Evolutionary conservation across 2,888 invertebrate species (phyloP), one percentile per base, ranked within the genome.

Genomic region (Eristalis pertinax): DNA sequence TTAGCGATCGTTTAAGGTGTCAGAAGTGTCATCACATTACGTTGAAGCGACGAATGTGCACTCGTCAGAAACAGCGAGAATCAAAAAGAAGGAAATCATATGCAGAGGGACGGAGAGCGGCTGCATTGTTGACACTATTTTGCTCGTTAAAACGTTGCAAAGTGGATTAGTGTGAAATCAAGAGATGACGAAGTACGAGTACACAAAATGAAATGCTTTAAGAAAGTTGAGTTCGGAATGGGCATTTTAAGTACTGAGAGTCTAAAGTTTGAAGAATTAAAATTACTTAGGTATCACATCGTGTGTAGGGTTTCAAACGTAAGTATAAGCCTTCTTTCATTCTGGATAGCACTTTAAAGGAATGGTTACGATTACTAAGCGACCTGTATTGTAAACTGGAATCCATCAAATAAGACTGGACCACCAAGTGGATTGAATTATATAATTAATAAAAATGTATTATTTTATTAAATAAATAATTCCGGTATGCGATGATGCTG

Each of bases 1-100:
- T 86, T 86, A 86, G 74, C 75, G 78, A 86, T 69, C 85, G 82
- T 73, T 81, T 82, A 77, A 84, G 80, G 84, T 84, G 85, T 85
- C 77, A 63, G 76, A 85, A 82, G 77, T 85, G 85, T 78, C 82
- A 78, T 73, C 77, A 65, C 64, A 73, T 62, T 73, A 81, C 43
- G 77, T 72, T 68, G 67, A 50, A 50, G 5, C 43, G 43, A 80
- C 58, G 81, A 72, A 76, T 65, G 67, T 72, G 38, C 26, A 24
- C 70, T 58, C 32, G 22, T n/a, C 43, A 43, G 50, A 73, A 69
- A 78, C 73, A 69, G 63, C 72, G 77, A 63, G 67, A 72, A 38
- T 56, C 35, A 13, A 15, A 67, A 75, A 56, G 26, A 13, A 58
- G 56, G 64, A 56, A 50, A 65, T 43, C 62, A 35, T 15, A 58